A percentile compares a stretch with the other conserved stretches of the same genome.
These are phyloP conservation scores for Eilema depressum DNA, from an alignment of 2,888 invertebrate genomes.

Conservation along the genomic window DNA sequence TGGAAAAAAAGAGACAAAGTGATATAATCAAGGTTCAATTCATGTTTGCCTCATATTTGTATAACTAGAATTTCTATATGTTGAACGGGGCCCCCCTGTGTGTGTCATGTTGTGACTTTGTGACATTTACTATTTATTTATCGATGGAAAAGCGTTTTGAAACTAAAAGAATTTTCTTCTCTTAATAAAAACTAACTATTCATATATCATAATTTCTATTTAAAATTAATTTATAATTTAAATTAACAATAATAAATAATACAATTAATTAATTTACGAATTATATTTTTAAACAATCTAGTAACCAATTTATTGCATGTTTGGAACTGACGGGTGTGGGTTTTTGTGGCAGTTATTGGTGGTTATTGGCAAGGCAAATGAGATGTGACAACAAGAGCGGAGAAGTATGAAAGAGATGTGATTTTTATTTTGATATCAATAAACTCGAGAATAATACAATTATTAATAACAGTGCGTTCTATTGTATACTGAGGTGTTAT, in stretches of 20 bases:
- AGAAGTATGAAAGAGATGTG: constrained; percentile 63
- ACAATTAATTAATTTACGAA: no score
- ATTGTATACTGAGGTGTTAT: constrained; percentile 51
- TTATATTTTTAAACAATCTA: background rate
- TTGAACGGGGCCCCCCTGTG: no score
- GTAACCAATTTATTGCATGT: background rate
- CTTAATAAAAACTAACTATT: background rate
- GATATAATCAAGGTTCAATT: no score
- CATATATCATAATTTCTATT: background rate
- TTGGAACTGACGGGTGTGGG: constrained; percentile 47
- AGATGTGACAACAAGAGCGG: constrained; percentile 49
- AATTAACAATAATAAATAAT: background rate
- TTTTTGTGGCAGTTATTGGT: constrained; percentile 34
- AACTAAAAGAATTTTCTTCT: background rate
- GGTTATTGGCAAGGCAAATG: constrained; percentile 35
- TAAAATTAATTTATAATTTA: background rate
- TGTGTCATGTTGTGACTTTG: no score
- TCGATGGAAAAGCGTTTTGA: constrained; percentile 40
- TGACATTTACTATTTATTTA: background rate
- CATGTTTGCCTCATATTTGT: no score
- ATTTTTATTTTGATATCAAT: constrained; percentile 72
- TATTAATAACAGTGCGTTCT: constrained; percentile 42
- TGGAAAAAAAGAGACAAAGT: no score
- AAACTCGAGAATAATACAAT: constrained; percentile 46
- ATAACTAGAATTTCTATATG: no score